Evolutionary conservation across 2,797 vertebrate species (phyloP), one percentile per base, ranked within the genome.

Genomic region (Diceros bicornis): DNA sequence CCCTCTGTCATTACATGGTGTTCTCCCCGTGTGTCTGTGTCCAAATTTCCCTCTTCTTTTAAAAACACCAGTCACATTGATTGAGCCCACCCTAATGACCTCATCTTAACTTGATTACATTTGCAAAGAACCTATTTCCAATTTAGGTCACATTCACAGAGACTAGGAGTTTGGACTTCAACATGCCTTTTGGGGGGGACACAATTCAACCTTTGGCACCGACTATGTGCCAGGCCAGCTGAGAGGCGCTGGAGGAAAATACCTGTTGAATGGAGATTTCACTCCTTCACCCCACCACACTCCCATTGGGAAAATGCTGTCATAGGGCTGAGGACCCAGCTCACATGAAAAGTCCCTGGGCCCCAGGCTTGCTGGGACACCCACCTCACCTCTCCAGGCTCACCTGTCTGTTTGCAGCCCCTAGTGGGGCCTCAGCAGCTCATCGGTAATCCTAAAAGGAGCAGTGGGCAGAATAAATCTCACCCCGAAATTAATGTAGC

Each of bases 401-500:
- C 66, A 59, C 89, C 94, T 55, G 29, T 77, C 66, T 5, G 12
- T 16, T 25, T 4, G 64, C 18, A 6, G 72, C 44, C 82, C 75
- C 74, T 7, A 4, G 9, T 0, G 18, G 37, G 25, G 27, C 59
- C 62, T 18, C 88, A 1, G 21, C 14, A 3, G 77, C 85, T 97
- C 95, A 86, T 96, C 96, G 71, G 96, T 96, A 96, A 96, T 44
- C 66, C n/a, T 37, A 32, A 85, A 71, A 97, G 86, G 0, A 17
- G 81, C 82, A 68, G 32, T 20, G n/a, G 66, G 0, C 79, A 0
- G 97, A 97, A 98, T 98, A 97, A 98, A 98, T 98, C 97, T 98
- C 55, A 13, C 91, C 68, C 95, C 23, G 37, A 98, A 97, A 98
- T 98, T 97, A 98, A 98, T 98, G 97, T 85, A 90, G 82, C 82